Evolutionary conservation across 2,888 invertebrate species (phyloP), one percentile per base, ranked within the genome.

Genomic region (Drosophila seclusa): DNA sequence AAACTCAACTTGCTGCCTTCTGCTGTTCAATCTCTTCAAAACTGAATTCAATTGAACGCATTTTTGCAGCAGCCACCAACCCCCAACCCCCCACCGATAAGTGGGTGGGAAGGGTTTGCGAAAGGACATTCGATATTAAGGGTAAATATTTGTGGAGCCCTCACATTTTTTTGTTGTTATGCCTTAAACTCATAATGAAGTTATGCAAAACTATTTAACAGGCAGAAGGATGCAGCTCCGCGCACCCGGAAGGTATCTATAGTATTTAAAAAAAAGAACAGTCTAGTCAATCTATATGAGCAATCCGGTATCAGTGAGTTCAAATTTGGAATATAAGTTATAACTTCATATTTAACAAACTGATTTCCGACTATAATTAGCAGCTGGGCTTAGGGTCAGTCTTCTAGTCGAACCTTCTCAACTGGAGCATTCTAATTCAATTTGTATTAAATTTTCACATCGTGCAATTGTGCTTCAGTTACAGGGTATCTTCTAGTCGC

Each of bases 21-120:
- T 58, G 52, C 63, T 55, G 57, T 49, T 54, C 66, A 68, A 68
- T 11, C 74, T 87, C 70, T 73, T 76, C 68, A 70, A 71, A 45
- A 88, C 83, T 78, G 86, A 86, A 88, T 82, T 78, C 71, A 86
- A 80, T 77, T 71, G 77, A 80, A 82, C 42, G 68, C 71, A 81
- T 80, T 68, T 77, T 68, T 55, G 52, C 68, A 57, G 68, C 63
- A 61, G 50, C 38, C 32, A 31, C 4, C 50, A 32, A 11, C 2
- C 16, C 1, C 16, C 2, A 18, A 21, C 16, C 2, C 5, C 3
- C 29, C 27, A 21, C 45, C n/a, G 62, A 62, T 65, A 65, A 49
- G 54, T 59, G 52, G 13, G 52, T 13, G 8, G 18, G 36, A 11
- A 21, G 3, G 0, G 16, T n/a, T 50, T 6, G 58, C 27, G 21